Base-by-base conservation (phyloP, 2,888 invertebrate species). In the Acrocyrtus sp. region DNA sequence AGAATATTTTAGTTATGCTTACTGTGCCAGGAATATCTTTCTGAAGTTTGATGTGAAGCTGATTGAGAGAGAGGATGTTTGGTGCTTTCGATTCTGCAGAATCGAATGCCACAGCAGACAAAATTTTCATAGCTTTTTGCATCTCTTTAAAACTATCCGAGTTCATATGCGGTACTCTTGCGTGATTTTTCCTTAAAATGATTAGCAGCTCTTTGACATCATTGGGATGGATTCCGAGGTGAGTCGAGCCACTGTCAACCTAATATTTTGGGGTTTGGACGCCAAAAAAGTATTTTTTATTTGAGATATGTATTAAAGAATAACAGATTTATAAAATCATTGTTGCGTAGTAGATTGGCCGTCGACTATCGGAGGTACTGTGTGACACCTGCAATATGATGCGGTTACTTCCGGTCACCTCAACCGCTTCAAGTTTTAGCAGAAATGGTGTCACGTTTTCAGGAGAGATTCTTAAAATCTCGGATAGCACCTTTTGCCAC, bases 361-460 rank as follows among this genome's bases (percentile, higher is more conserved):
- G n/a, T n/a, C n/a, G n/a, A n/a, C n/a, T n/a, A n/a, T n/a, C n/a
- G n/a, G n/a, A n/a, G n/a, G n/a, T n/a, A n/a, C n/a, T n/a, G n/a
- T n/a, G n/a, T n/a, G n/a, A n/a, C 21, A 68, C 68, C 68, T 68
- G 26, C 3, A 68, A 19, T n/a, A 54, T 5, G 12, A 61, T 17
- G n/a, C 17, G 26, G 22, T 22, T 19, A 1, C 62, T 51, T 8
- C 48, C 45, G 12, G 24, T 51, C 1, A 63, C 22, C 8, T 47
- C 57, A 27, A 57, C 29, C 17, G 58, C 51, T 22, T 57, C 63
- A 19, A 72, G n/a, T 24, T 58, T 72, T 1, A 72, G 8, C 5
- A 72, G 10, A 34, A 57, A 51, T 29, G 70, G 63, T 2, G 50
- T 8, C 15, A 63, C 58, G 51, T 63, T 51, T 34, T 63, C 70